Evolutionary conservation across 2,888 invertebrate genomes (phyloP).

Genomic region (Cacoxenus indagator): DNA sequence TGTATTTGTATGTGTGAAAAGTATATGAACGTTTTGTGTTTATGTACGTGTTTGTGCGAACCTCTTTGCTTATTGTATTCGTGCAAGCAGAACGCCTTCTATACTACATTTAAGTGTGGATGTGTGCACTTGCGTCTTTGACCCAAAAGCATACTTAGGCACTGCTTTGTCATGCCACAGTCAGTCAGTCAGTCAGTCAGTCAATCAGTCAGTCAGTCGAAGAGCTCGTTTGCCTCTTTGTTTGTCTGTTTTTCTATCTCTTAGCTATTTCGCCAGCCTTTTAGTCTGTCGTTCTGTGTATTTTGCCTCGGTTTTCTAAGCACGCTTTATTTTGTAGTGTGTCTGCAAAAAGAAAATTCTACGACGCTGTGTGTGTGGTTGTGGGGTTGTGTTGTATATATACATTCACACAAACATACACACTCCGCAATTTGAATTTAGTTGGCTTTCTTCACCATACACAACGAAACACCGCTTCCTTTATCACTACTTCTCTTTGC

Average conservation of each 20-base stretch:
- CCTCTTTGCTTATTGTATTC: not conserved
- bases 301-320: not conserved
- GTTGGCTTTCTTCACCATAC: conserved; percentile 19
- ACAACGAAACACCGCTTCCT: too few relatives aligned
- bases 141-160: conserved; percentile 54
- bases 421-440: conserved; percentile 4
- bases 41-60: conserved; percentile 26
- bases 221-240: not conserved
- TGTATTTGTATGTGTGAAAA: conserved; percentile 31
- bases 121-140: conserved; percentile 48
- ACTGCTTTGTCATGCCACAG: not conserved
- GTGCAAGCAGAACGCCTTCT: not conserved
- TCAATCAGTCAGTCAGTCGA: conserved; percentile 18
- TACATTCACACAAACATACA: not conserved
- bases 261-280: not conserved
- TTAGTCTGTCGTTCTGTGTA: not conserved
- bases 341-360: not conserved
- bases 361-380: not conserved
- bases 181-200: conserved; percentile 5
- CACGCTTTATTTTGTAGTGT: not conserved
- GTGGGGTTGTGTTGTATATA: not conserved
- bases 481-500: too few relatives aligned
- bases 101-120: conserved; percentile 1
- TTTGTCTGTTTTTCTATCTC: not conserved
- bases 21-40: too few relatives aligned